phyloP scores from a whole-genome alignment of 2,888 invertebrate genomes.

The Thymelicus sylvestris region DNA sequence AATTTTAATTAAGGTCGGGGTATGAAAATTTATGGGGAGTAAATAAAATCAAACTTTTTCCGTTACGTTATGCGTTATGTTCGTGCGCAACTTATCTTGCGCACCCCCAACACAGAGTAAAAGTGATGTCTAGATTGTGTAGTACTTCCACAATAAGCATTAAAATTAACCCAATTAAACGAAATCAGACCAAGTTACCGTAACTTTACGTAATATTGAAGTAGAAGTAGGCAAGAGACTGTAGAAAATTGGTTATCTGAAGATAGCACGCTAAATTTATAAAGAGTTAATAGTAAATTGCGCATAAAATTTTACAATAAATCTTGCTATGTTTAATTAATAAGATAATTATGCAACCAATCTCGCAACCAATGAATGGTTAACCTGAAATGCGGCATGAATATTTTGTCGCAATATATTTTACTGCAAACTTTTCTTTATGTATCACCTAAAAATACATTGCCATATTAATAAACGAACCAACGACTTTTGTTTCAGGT shows the following conservation, averaged over 20 bases:
- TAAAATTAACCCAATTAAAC: background rate
- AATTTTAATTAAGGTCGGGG: too few relatives aligned
- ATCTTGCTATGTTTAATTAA: background rate
- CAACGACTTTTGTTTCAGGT: constrained; percentile 58
- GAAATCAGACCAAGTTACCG: background rate
- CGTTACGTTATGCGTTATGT: too few relatives aligned
- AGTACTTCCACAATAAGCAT: background rate
- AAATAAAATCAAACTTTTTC: too few relatives aligned
- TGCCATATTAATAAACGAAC: background rate
- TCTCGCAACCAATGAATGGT: too few relatives aligned
- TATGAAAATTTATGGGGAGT: too few relatives aligned
- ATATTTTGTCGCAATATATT: too few relatives aligned
- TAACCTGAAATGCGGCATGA: too few relatives aligned
- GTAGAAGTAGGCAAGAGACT: background rate
- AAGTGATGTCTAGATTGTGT: background rate
- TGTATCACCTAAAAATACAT: too few relatives aligned
- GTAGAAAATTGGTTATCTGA: constrained; percentile 6
- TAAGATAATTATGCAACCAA: background rate
- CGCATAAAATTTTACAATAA: too few relatives aligned
- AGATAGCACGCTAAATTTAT: background rate
- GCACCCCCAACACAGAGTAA: too few relatives aligned
- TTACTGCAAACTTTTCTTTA: too few relatives aligned
- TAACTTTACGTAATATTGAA: constrained; percentile 9
- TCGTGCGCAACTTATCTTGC: too few relatives aligned
- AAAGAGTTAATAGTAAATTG: background rate